Base-by-base conservation (phyloP, 2,888 invertebrate species). In the Netelia virgata region DNA sequence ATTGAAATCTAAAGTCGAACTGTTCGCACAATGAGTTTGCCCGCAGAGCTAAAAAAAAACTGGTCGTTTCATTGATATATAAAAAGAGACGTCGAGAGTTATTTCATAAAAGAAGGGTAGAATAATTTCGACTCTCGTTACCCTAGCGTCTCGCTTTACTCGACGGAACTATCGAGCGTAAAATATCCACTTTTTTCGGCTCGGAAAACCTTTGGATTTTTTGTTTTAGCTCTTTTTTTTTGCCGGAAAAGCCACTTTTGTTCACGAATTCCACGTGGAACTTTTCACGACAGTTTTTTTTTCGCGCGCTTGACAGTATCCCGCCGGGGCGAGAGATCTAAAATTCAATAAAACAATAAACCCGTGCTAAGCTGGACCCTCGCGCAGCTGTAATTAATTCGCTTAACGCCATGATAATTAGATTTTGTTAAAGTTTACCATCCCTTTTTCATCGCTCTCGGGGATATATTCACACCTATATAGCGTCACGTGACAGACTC, bases 281-380 rank as follows among this genome's bases (percentile, higher is more conserved):
- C 16, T 79, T 73, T 57, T 41, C 20, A 11, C 36, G 23, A 9
- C 18, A 16, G 18, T 72, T 68, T 43, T 63, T 50, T 53, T 63
- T 16, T 3, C 74, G 8, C 1, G 41, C 14, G 16, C 41, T 57
- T 41, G 8, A 11, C 11, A 36, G 8, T 53, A n/a, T 53, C 28
- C 6, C 41, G 28, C 10, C 47, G 23, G 61, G 8, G 57, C 41
- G 55, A 43, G 47, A 78, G 63, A 64, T 47, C 53, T 55, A 69
- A 78, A 70, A 78, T 78, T 70, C 47, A 74, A 74, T 83, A 70
- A 64, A 36, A 74, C 78, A 74, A 55, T 74, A 63, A 69, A 74
- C 69, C 36, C 63, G 28, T 64, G 74, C 74, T 43, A 64, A 10
- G 57, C 50, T 11, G 43, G 36, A 47, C 36, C 5, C 55, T 78